Percentiles rank a stretch among this genome's conserved stretches.
These are phyloP conservation scores for Lutraria rhynchaena DNA, from an alignment of 1,140 invertebrate genomes.

Conservation along the genomic window DNA sequence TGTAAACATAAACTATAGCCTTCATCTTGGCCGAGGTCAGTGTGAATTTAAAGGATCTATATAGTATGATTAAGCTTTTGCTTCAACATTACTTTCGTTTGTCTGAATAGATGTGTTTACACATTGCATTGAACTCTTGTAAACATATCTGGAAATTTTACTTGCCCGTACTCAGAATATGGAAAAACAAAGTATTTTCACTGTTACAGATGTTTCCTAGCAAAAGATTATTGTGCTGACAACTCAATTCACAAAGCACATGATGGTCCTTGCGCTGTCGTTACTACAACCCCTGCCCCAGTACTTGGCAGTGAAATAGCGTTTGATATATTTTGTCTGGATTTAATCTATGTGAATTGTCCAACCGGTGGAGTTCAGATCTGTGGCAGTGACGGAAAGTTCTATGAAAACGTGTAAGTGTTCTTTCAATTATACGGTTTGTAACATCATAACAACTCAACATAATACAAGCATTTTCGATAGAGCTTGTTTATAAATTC, in stretches of 20 bases:
- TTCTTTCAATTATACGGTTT: neutral
- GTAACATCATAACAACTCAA: neutral
- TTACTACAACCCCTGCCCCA: slow-evolving; percentile 20
- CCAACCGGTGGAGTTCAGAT: slow-evolving; percentile 5
- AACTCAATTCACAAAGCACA: slow-evolving; percentile 35
- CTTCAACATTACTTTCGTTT: too few species aligned
- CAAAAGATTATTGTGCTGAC: slow-evolving; percentile 40
- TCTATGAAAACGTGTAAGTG: slow-evolving; percentile 50
- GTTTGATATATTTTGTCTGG: slow-evolving; percentile 51
- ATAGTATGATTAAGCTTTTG: too few species aligned
- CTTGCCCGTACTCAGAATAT: too few species aligned
- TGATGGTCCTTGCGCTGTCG: slow-evolving; percentile 28
- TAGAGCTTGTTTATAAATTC: too few species aligned
- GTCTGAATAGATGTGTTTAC: too few species aligned
- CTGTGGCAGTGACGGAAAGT: slow-evolving; percentile 48
- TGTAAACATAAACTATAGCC: too few species aligned
- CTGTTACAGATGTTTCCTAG: slow-evolving; percentile 38
- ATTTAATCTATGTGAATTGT: slow-evolving; percentile 40
- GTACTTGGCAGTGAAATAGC: slow-evolving; percentile 35
- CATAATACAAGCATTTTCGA: neutral
- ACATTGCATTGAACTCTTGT: too few species aligned
- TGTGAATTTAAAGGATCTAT: too few species aligned
- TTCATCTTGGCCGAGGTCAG: too few species aligned
- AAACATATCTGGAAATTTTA: too few species aligned
- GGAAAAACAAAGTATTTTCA: too few species aligned